Evolutionary conservation across 2,888 invertebrate species (phyloP).

Genomic region (Nymphalis c-album): DNA sequence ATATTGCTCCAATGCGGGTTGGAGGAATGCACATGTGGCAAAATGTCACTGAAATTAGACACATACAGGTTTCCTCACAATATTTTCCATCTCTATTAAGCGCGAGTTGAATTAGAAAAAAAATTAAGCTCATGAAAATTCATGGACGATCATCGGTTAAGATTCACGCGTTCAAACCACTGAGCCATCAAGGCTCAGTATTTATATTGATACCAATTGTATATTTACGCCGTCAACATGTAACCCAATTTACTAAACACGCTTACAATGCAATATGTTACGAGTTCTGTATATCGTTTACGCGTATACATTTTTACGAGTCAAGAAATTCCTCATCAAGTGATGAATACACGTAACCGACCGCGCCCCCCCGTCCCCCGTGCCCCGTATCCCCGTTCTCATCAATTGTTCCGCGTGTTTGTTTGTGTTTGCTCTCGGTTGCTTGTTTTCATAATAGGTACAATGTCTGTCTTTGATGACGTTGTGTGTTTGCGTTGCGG

Average conservation of each 20-base stretch:
- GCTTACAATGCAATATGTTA: neutral
- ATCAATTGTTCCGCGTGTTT: constrained; percentile 77
- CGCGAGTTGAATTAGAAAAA: too few species aligned
- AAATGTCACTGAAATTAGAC: too few species aligned
- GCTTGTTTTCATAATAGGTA: constrained; percentile 81
- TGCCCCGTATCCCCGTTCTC: constrained; percentile 52
- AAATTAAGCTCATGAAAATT: too few species aligned
- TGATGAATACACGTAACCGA: constrained; percentile 55
- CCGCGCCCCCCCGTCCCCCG: constrained; percentile 40
- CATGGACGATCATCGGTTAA: too few species aligned
- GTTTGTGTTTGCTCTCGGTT: constrained; percentile 75
- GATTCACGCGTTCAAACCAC: too few species aligned
- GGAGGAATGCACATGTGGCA: too few species aligned
- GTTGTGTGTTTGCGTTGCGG: constrained; percentile 67
- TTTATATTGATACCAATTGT: too few species aligned
- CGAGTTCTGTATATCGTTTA: constrained; percentile 19
- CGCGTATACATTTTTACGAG: constrained; percentile 53
- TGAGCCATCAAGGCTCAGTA: too few species aligned
- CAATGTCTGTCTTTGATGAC: constrained; percentile 76
- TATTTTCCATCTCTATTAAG: too few species aligned
- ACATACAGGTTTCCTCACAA: too few species aligned
- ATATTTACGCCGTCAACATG: too few species aligned
- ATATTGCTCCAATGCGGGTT: too few species aligned
- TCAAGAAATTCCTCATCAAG: constrained; percentile 60
- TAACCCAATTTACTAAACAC: neutral